Evolutionary conservation across 2,797 vertebrate species (phyloP).

Genomic region (Sardinella longiceps): DNA sequence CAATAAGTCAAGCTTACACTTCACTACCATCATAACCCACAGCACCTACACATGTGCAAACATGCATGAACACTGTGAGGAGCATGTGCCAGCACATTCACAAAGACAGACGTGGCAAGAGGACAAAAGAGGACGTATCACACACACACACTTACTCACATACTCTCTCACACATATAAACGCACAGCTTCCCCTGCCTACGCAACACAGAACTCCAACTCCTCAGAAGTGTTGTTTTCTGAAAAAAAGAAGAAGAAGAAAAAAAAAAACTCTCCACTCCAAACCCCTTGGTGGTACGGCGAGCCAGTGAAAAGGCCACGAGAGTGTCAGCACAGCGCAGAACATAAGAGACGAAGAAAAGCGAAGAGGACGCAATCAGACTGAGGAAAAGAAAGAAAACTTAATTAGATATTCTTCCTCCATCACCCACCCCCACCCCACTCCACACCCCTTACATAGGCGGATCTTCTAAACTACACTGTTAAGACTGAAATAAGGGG

Average conservation of each 20-base stretch:
- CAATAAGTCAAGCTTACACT: neutral
- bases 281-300: conserved; percentile 45
- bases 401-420: conserved; percentile 73
- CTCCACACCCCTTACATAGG: conserved; percentile 58
- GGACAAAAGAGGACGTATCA: neutral
- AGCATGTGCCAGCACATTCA: neutral
- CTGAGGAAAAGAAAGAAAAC: conserved; percentile 61
- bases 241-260: too few relatives aligned
- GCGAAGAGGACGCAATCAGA: conserved; percentile 31
- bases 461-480: conserved; percentile 41
- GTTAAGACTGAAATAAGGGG: neutral
- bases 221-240: conserved; percentile 55
- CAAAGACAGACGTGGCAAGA: neutral
- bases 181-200: conserved; percentile 41
- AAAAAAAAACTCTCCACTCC: conserved; percentile 57
- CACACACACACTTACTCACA: neutral
- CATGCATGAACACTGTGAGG: neutral
- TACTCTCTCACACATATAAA: neutral
- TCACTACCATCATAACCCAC: neutral
- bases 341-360: conserved; percentile 50
- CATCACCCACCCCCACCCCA: conserved; percentile 28
- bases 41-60: neutral
- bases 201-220: conserved; percentile 56
- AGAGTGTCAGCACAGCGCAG: conserved; percentile 64
- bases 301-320: conserved; percentile 58